Conservation (phyloP, 2,113 vertebrate genomes). For the Edolisoma coerulescens region DNA sequence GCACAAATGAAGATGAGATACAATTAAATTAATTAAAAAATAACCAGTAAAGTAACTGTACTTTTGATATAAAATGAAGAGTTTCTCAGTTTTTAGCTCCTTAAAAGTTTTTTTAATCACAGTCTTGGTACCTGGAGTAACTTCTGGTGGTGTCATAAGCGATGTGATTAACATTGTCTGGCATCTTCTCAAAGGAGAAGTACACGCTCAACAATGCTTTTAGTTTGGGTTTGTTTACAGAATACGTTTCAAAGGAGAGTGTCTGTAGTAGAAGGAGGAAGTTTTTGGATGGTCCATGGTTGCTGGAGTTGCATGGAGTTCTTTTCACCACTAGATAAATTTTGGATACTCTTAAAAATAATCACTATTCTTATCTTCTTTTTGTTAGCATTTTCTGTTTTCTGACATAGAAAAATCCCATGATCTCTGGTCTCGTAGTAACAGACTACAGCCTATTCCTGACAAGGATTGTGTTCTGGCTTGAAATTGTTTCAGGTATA, state of each 20-base stretch:
- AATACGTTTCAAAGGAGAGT: neutral
- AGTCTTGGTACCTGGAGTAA: neutral
- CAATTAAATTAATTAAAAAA: neutral
- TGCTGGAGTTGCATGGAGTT: too few species aligned
- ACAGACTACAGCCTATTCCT: neutral
- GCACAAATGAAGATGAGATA: neutral
- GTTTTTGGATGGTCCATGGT: neutral
- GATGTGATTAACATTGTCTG: neutral
- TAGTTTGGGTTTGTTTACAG: neutral
- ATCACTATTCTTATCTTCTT: neutral
- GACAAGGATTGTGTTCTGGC: neutral
- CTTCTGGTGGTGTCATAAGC: neutral
- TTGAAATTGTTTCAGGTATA: neutral
- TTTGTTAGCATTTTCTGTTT: neutral
- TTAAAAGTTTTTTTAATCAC: neutral
- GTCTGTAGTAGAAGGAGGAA: neutral
- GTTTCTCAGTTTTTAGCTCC: neutral
- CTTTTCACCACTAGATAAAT: neutral
- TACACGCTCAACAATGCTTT: accelerated
- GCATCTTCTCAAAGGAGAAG: neutral
- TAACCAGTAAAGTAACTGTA: neutral
- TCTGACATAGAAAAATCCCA: neutral
- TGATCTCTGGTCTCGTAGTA: neutral
- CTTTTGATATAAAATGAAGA: neutral
- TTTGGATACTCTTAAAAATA: neutral